Evolutionary conservation across 2,888 invertebrate species (phyloP), one percentile per base, ranked within the genome.

Genomic region (Drosophila antonietae): DNA sequence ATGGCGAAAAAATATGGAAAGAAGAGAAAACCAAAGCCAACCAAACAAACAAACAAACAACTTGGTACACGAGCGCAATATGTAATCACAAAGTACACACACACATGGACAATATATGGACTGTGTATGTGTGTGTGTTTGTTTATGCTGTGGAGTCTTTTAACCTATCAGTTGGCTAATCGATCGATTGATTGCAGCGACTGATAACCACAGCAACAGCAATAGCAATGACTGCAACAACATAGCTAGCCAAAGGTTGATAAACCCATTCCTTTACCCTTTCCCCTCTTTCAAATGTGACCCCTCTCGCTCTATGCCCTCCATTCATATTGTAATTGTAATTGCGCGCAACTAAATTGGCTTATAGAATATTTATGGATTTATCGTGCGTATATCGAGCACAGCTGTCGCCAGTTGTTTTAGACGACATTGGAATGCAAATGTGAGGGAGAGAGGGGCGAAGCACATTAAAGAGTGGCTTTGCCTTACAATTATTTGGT

Each of bases 131-230:
- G 53, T 73, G 57, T 63, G 28, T 59, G 61, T 51, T 59, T 75
- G 65, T 76, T 64, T 68, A 61, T 68, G 63, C 44, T 73, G 65
- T 67, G 9, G 66, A 73, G 79, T 72, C 68, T 83, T 81, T 83
- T 61, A 86, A 86, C 83, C 79, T 75, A 84, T 82, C 82, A 72
- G 75, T 72, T 75, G 69, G 71, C 78, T 81, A 86, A 86, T 88
- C 85, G 85, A 88, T 88, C 87, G 84, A 86, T 88, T 72, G 82
- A 81, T 84, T 73, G 84, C 76, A 78, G 67, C 77, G 72, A 75
- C 75, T 83, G 85, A 86, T 85, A 88, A 88, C 82, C 78, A 78
- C 79, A 81, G 68, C 60, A 75, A 64, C 73, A 55, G 18, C 51
- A 59, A 41, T 37, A 62, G 35, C 57, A 61, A 33, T 55, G 43